A percentile compares a stretch with the other conserved stretches of the same genome.
Evolutionary conservation across 1,140 invertebrate species (phyloP).

Genomic region (Aphelenchoides besseyi): DNA sequence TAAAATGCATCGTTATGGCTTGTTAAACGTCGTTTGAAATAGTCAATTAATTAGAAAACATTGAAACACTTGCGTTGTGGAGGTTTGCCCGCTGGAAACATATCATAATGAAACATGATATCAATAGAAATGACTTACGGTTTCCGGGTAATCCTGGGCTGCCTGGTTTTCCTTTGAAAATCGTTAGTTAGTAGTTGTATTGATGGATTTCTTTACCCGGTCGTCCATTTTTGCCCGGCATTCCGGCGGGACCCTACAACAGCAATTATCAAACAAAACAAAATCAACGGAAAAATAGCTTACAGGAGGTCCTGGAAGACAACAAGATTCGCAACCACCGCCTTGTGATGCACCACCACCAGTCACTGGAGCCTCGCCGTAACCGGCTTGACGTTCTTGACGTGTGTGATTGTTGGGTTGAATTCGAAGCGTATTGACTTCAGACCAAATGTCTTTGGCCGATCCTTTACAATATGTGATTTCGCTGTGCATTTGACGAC

Average conservation of each 20-base stretch:
- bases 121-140: not conserved
- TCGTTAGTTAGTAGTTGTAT: not conserved
- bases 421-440: constrained; percentile 49
- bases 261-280: not conserved
- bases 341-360: constrained; percentile 30
- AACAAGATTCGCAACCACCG: constrained; percentile 54
- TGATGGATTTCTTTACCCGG: constrained; percentile 20
- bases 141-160: constrained; percentile 30
- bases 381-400: constrained; percentile 57
- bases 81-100: constrained; percentile 26
- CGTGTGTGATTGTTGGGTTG: constrained; percentile 42
- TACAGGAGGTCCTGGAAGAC: constrained; percentile 47
- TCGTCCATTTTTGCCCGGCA: constrained; percentile 30
- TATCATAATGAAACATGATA: not conserved
- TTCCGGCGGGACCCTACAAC: constrained; percentile 35
- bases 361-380: constrained; percentile 40
- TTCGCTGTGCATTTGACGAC: constrained; percentile 52
- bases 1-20: no score
- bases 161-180: constrained; percentile 24
- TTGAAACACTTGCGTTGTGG: constrained; percentile 45
- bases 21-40: no score
- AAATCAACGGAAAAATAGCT: no score
- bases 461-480: constrained; percentile 57
- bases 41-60: no score
- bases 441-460: constrained; percentile 58